Evolutionary conservation across 2,113 vertebrate species (phyloP).

Genomic region (Pipra filicauda): DNA sequence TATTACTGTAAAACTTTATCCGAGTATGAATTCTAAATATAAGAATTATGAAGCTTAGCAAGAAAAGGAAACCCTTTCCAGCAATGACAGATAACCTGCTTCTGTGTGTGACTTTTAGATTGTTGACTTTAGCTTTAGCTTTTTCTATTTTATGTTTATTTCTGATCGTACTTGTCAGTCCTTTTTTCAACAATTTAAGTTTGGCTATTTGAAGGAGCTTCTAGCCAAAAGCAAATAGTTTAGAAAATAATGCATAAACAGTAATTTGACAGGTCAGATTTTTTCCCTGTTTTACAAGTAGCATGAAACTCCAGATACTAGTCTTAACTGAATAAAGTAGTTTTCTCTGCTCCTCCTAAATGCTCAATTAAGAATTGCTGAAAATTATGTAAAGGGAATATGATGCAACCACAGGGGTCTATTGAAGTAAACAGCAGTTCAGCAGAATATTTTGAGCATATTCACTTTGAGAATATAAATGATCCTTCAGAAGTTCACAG

Average conservation of each 20-base stretch:
- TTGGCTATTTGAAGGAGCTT: background rate
- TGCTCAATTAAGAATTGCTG: background rate
- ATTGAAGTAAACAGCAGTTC: background rate
- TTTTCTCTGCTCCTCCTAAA: background rate
- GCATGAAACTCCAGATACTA: background rate
- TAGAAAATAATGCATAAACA: background rate
- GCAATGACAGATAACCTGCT: background rate
- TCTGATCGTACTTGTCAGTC: background rate
- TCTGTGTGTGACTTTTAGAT: conserved; percentile 15
- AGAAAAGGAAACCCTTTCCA: background rate
- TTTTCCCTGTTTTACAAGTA: background rate
- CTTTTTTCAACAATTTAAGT: background rate
- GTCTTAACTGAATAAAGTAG: background rate
- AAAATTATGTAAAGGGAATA: background rate
- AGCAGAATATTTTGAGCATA: background rate
- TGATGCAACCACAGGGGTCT: background rate
- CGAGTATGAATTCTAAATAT: conserved; percentile 1
- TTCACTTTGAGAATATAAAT: background rate
- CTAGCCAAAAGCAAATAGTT: background rate
- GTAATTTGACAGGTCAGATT: background rate
- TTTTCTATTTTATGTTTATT: background rate
- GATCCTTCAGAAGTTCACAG: background rate
- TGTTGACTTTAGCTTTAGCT: background rate
- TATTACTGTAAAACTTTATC: conserved; percentile 44
- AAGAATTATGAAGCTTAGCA: conserved; percentile 16